These are phyloP conservation scores for Oncorhynchus kisutch DNA, from an alignment of 2,113 vertebrate species.

Conservation along the genomic window DNA sequence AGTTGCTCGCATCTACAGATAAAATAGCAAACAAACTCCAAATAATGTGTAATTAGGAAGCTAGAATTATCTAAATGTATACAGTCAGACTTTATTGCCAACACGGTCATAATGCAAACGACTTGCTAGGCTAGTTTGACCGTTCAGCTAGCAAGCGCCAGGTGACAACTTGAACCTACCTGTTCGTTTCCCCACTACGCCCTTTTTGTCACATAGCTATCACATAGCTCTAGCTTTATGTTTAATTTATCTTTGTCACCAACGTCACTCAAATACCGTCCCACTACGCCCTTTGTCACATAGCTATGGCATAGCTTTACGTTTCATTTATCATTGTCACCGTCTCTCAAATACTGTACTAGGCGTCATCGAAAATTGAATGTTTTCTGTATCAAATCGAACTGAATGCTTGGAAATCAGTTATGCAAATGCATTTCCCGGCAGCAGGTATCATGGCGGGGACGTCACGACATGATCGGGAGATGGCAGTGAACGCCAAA, in stretches of 20 bases:
- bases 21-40: neutral
- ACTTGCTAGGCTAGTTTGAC: no score
- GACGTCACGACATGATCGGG: conserved; percentile 85
- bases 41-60: neutral
- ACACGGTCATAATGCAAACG: neutral
- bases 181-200: no score
- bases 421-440: neutral
- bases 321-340: no score
- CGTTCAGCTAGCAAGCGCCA: neutral
- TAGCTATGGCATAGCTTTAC: no score
- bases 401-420: neutral
- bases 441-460: conserved; percentile 80
- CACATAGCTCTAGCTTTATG: no score
- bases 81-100: neutral
- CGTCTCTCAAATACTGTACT: no score
- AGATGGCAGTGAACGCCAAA: conserved; percentile 82
- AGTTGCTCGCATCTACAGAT: neutral
- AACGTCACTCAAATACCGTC: no score
- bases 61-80: neutral
- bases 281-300: no score
- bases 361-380: neutral
- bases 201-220: no score
- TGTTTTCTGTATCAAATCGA: neutral
- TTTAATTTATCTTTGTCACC: no score
- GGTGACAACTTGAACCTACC: neutral